Conservation (phyloP, 1,140 invertebrate species). For the Nasonia giraulti region DNA sequence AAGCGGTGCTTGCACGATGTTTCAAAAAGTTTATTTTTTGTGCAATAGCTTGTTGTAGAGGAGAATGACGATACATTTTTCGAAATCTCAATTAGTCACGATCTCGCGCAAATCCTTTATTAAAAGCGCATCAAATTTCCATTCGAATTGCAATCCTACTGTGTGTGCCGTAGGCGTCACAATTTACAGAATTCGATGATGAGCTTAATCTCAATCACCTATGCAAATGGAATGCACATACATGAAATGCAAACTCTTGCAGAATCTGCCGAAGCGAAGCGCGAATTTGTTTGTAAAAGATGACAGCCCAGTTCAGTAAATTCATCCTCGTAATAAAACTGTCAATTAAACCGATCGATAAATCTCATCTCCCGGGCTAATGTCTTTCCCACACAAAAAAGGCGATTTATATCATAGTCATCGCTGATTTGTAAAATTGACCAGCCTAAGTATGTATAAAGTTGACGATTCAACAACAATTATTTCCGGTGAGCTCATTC, state of each 20-base stretch:
- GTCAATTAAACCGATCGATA: not conserved
- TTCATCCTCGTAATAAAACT: conserved; percentile 24
- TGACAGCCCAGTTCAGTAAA: conserved; percentile 15
- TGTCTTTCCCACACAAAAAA: too few species aligned
- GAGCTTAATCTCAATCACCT: conserved; percentile 33
- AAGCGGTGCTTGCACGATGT: too few species aligned
- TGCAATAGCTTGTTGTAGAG: too few species aligned
- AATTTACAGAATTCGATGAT: conserved; percentile 34
- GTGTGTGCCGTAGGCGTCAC: not conserved
- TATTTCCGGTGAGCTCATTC: conserved; percentile 80
- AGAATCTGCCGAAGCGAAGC: not conserved
- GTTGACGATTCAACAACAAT: too few species aligned
- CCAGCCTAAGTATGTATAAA: too few species aligned
- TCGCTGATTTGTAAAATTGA: too few species aligned
- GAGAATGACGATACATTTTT: too few species aligned
- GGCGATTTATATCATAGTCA: too few species aligned
- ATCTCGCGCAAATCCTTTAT: not conserved
- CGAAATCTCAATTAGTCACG: too few species aligned
- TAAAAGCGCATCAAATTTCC: not conserved
- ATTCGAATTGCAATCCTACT: not conserved
- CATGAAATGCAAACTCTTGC: conserved; percentile 25
- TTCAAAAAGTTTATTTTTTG: too few species aligned
- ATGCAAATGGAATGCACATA: conserved; percentile 18
- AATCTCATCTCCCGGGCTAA: too few species aligned
- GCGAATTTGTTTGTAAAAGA: conserved; percentile 31